Percentiles rank a stretch among this genome's conserved stretches.
phyloP scores from a whole-genome alignment of 2,113 vertebrate species.

The Castor canadensis region DNA sequence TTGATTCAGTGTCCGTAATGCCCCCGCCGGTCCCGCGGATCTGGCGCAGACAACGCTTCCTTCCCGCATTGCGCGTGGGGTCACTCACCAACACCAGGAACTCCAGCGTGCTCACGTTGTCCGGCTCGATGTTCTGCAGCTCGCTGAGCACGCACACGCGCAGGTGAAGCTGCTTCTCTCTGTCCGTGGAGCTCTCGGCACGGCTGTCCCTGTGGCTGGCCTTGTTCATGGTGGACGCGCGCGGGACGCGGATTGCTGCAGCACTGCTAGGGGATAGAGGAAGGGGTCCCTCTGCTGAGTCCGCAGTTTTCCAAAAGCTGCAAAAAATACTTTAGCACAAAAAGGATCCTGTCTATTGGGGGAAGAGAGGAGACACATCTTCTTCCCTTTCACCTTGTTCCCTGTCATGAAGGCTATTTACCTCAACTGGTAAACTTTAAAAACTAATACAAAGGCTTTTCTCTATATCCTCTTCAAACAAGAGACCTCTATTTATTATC shows the following conservation, averaged over 20 bases:
- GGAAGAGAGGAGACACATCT: no score
- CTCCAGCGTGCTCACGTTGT: slow-evolving; percentile 97
- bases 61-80: background rate
- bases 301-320: no score
- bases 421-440: no score
- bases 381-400: no score
- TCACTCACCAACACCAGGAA: slow-evolving; percentile 95
- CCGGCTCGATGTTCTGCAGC: slow-evolving; percentile 96
- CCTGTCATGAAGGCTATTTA: no score
- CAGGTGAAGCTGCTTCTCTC: slow-evolving; percentile 96
- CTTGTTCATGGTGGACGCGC: slow-evolving; percentile 92
- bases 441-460: no score
- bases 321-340: no score
- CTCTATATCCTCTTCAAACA: no score
- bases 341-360: no score
- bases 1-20: background rate
- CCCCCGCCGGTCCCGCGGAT: accelerated
- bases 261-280: background rate
- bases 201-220: slow-evolving; percentile 91
- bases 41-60: background rate
- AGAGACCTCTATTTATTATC: no score
- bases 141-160: slow-evolving; percentile 96
- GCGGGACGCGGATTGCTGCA: background rate
- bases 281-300: background rate
- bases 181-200: slow-evolving; percentile 92